Percentiles rank a stretch among this genome's conserved stretches.
Evolutionary conservation across 2,888 invertebrate species (phyloP).

Genomic region (Leptopilina myrica): DNA sequence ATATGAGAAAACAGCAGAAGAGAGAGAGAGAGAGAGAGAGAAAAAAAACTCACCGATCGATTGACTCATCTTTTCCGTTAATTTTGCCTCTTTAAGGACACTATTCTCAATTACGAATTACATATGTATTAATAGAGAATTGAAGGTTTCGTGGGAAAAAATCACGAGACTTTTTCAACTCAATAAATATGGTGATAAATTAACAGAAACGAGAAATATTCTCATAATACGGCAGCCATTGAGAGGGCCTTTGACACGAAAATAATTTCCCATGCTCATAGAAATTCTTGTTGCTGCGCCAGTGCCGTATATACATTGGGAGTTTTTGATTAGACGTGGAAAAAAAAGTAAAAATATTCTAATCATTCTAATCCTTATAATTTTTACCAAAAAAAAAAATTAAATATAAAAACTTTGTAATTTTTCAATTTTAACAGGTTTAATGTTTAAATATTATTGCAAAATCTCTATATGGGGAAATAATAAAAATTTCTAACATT

Average conservation of each 20-base stretch:
- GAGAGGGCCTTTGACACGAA: constrained; percentile 1
- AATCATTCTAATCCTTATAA: no score
- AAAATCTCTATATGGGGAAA: no score
- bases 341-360: no score
- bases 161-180: not conserved
- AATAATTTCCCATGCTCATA: not conserved
- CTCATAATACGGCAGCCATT: not conserved
- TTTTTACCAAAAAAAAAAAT: no score
- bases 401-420: no score
- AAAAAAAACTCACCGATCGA: not conserved
- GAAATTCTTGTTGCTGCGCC: no score
- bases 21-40: not conserved
- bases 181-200: not conserved
- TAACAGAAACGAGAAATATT: not conserved
- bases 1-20: not conserved
- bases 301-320: no score
- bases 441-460: no score
- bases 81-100: not conserved
- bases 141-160: not conserved
- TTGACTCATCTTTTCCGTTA: not conserved
- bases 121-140: not conserved
- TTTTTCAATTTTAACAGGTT: no score
- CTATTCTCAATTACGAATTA: not conserved
- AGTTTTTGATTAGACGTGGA: no score
- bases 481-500: no score